Base-by-base conservation (phyloP, 2,888 invertebrate species). In the Mimas tiliae region DNA sequence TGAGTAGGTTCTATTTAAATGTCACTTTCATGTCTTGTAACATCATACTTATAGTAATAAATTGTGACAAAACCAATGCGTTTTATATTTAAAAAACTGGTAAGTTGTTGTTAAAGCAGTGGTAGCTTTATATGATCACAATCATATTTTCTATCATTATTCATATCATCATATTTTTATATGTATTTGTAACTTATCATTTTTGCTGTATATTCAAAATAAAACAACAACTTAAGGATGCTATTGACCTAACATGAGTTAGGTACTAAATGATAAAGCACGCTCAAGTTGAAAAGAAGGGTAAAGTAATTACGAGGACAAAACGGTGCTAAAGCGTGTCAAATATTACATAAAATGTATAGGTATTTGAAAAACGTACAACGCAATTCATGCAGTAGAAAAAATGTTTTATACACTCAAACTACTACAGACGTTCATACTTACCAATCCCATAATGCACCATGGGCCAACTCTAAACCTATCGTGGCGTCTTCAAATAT, bases 401-500 rank as follows among this genome's bases (percentile, higher is more conserved):
- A n/a, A 34, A 27, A 0, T 11, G 2, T 19, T 19, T 0, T 12
- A 11, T 12, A 42, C 50, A 19, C 16, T 11, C 19, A 19, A 55
- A 55, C 38, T 38, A 42, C 42, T 55, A 16, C 19, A 38, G 12
- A 21, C 58, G 38, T 42, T 42, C 42, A 19, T 1, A 19, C 11
- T 19, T 58, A 55, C 1, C 19, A 42, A 19, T 42, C 11, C 58
- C 58, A 42, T 58, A 58, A 64, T 64, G 45, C 53, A 58, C 21
- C 66, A 63, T 66, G 83, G 58, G 58, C 74, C 84, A 74, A 67
- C 74, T 88, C 87, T 86, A 80, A 76, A 70, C 77, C 67, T 73
- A 76, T 74, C 72, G 75, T 82, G 77, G 81, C 82, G 83, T 83
- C 82, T 83, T 84, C 82, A 82, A 89, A 90, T 82, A 86, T 93